These are phyloP conservation scores for Tetragnatha montana DNA, from an alignment of 2,888 invertebrate genomes.

Conservation along the genomic window DNA sequence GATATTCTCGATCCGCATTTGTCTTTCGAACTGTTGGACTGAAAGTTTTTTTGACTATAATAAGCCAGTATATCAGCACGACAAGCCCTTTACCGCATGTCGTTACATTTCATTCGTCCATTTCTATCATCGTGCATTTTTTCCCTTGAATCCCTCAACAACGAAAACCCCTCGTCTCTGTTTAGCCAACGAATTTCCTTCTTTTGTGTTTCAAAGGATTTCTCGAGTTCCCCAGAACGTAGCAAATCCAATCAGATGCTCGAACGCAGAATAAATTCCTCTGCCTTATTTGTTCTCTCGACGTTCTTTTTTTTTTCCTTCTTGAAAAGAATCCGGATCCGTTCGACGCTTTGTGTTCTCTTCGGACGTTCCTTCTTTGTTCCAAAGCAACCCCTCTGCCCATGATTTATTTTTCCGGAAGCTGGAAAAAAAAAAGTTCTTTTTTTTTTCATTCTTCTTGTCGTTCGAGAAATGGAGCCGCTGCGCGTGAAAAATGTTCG, in stretches of 20 bases:
- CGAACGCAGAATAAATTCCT: not conserved
- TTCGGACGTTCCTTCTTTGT: not conserved
- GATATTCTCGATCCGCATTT: too few relatives aligned
- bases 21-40: too few relatives aligned
- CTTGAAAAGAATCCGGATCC: not conserved
- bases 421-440: not conserved
- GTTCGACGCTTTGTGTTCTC: not conserved
- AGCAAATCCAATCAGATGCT: not conserved
- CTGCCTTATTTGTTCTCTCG: not conserved
- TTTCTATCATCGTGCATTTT: too few relatives aligned
- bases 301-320: not conserved
- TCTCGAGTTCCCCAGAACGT: too few relatives aligned
- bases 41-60: too few relatives aligned
- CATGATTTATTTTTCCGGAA: conserved; percentile 20
- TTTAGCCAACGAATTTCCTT: too few relatives aligned
- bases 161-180: too few relatives aligned
- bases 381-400: not conserved
- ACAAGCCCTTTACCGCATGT: too few relatives aligned
- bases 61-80: too few relatives aligned
- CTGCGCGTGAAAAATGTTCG: conserved; percentile 13
- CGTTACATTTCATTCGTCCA: too few relatives aligned
- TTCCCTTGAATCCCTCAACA: too few relatives aligned
- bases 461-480: not conserved
- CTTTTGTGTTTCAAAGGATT: too few relatives aligned
- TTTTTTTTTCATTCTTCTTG: not conserved